These are phyloP conservation scores for Porites evermanni DNA, from an alignment of 92 coral and sea anemone genomes.

Conservation along the genomic window DNA sequence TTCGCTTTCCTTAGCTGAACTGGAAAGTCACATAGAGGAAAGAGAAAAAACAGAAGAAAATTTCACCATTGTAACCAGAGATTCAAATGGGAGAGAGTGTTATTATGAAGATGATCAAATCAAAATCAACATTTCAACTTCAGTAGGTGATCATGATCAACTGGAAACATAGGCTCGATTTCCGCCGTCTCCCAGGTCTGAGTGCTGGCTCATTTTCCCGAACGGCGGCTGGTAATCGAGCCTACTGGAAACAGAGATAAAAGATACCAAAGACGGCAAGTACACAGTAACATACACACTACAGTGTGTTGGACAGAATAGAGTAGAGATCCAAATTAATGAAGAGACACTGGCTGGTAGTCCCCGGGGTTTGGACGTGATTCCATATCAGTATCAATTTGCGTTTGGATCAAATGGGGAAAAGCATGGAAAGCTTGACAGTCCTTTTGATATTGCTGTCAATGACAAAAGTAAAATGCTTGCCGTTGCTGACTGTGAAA, in stretches of 20 bases:
- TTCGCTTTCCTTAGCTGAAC: conserved; percentile 39
- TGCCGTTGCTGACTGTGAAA: conserved; percentile 1
- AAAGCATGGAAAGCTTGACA: background rate
- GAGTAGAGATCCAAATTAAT: too few species aligned
- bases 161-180: background rate
- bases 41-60: conserved; percentile 15
- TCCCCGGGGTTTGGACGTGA: too few species aligned
- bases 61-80: conserved; percentile 42
- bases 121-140: conserved; percentile 44
- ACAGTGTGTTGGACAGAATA: too few species aligned
- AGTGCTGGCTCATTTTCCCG: too few species aligned
- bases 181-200: too few species aligned
- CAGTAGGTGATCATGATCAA: conserved; percentile 1
- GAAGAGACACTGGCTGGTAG: too few species aligned
- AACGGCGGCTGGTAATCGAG: too few species aligned
- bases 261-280: too few species aligned
- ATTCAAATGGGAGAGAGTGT: conserved; percentile 61
- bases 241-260: background rate
- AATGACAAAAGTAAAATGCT: background rate
- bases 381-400: conserved; percentile 9
- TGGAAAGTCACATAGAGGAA: conserved; percentile 43
- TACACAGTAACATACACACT: too few species aligned
- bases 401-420: conserved; percentile 3
- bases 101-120: conserved; percentile 57
- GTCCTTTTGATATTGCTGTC: background rate